A percentile compares a stretch with the other conserved stretches of the same genome.
These are phyloP conservation scores for Artibeus jamaicensis DNA, from an alignment of 2,797 vertebrate genomes.

Conservation along the genomic window DNA sequence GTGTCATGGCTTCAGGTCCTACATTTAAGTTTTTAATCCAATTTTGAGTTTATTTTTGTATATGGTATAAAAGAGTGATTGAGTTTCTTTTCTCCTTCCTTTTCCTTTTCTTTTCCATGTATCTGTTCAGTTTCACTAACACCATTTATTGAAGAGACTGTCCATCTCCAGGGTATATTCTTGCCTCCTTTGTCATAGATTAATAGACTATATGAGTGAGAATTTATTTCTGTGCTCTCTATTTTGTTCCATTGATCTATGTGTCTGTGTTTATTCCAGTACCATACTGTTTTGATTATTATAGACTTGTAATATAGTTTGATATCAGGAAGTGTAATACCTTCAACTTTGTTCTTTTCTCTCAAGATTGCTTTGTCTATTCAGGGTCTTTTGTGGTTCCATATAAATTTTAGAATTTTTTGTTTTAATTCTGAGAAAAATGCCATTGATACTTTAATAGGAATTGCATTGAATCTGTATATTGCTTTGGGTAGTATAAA, in stretches of 20 bases:
- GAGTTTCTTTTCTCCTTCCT: too few species aligned
- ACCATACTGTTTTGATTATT: not conserved
- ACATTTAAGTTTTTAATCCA: not conserved
- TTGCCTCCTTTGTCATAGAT: not conserved
- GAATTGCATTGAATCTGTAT: not conserved
- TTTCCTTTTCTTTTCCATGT: not conserved
- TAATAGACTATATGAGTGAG: not conserved
- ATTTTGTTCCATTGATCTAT: not conserved
- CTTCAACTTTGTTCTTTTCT: too few species aligned
- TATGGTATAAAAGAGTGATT: not conserved
- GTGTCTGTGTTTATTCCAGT: not conserved
- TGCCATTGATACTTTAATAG: not conserved
- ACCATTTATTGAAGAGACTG: not conserved
- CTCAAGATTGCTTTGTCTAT: too few species aligned
- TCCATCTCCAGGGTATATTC: not conserved
- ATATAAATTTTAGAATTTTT: not conserved
- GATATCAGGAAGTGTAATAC: too few species aligned
- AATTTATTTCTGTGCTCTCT: not conserved
- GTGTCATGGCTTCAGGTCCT: not conserved
- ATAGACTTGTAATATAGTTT: not conserved
- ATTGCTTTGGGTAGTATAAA: not conserved
- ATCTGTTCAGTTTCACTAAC: not conserved
- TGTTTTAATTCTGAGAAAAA: not conserved
- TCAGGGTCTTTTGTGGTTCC: too few species aligned
- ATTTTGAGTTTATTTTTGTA: not conserved